Evolutionary conservation across 2,113 vertebrate genomes (phyloP).

Genomic region (Sinosuthora webbiana): DNA sequence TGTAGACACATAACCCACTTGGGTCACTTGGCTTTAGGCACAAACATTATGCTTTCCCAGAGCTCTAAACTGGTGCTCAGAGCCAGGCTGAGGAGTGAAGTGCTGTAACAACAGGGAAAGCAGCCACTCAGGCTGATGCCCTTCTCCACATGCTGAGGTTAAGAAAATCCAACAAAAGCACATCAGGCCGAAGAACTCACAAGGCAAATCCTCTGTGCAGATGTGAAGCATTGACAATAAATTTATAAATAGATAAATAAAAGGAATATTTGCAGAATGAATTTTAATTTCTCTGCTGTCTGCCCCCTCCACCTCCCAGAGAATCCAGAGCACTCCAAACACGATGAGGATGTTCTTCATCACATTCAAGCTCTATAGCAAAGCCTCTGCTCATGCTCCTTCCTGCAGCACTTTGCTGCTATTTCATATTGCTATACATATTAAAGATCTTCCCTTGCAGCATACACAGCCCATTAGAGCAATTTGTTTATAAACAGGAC

Average conservation of each 20-base stretch:
- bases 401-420: background rate
- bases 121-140: slow-evolving; percentile 30
- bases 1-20: background rate
- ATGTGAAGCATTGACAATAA: background rate
- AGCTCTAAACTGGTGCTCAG: slow-evolving; percentile 40
- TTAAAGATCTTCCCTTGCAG: background rate
- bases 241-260: no score
- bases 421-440: background rate
- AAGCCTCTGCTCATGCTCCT: background rate
- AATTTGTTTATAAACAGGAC: background rate
- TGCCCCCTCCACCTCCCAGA: background rate
- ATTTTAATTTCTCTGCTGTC: background rate
- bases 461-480: background rate
- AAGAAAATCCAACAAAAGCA: background rate
- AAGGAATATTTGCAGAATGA: background rate
- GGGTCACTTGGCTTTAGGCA: slow-evolving; percentile 17
- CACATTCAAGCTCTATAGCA: background rate
- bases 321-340: background rate
- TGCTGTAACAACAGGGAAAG: background rate
- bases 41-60: background rate
- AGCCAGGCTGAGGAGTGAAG: background rate
- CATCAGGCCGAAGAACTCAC: background rate
- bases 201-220: background rate
- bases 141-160: background rate
- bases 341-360: background rate